phyloP scores from a whole-genome alignment of 1,140 invertebrate genomes.

The Hestina assimilis region DNA sequence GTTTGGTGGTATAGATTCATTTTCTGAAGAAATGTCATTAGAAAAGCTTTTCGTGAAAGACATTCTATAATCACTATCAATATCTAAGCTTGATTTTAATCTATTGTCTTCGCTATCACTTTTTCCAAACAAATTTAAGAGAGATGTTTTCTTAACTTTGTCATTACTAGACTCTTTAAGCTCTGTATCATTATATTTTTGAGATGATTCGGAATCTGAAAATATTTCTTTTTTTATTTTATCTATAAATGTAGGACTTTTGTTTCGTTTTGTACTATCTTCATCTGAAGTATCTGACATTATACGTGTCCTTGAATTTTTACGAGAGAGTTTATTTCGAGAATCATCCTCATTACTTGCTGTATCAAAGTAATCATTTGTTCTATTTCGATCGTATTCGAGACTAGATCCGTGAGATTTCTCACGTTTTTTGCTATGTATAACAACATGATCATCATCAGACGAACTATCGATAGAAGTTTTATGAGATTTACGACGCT shows the following conservation, averaged over 20 bases:
- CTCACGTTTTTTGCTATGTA: slow-evolving; percentile 59
- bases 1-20: slow-evolving; percentile 65
- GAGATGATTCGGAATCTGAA: slow-evolving; percentile 73
- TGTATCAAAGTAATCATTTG: slow-evolving; percentile 57
- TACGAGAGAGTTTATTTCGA: slow-evolving; percentile 72
- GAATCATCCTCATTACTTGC: slow-evolving; percentile 64
- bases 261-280: slow-evolving; percentile 64
- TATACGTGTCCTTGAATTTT: slow-evolving; percentile 79
- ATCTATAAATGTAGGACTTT: slow-evolving; percentile 58
- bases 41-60: slow-evolving; percentile 43
- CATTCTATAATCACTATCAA: slow-evolving; percentile 53
- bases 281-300: slow-evolving; percentile 81
- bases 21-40: slow-evolving; percentile 79
- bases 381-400: slow-evolving; percentile 63
- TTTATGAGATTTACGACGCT: slow-evolving; percentile 71
- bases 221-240: slow-evolving; percentile 68
- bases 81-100: slow-evolving; percentile 50
- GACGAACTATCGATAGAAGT: slow-evolving; percentile 78
- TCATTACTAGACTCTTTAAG: slow-evolving; percentile 56
- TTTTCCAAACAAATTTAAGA: slow-evolving; percentile 68
- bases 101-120: slow-evolving; percentile 70
- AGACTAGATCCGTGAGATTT: slow-evolving; percentile 70
- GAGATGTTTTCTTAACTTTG: slow-evolving; percentile 70
- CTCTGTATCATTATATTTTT: slow-evolving; percentile 44
- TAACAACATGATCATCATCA: slow-evolving; percentile 76